Evolutionary conservation across 2,888 invertebrate genomes (phyloP), one percentile per base, ranked within the genome.

Genomic region (Chymomyza fuscimana): DNA sequence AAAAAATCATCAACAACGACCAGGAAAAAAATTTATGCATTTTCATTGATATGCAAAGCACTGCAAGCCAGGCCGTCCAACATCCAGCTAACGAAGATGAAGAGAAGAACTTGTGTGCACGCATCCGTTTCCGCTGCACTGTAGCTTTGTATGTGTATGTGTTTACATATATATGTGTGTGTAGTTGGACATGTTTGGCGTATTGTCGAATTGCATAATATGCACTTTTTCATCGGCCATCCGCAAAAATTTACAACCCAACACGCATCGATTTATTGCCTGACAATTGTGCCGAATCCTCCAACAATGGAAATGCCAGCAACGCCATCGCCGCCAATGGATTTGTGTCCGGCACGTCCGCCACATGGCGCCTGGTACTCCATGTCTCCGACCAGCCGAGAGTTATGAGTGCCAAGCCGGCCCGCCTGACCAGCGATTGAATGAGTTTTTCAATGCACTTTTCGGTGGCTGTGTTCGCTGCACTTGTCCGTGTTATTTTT

Each of bases 221-320:
- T 90, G 90, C 90, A 89, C 67, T 89, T 89, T 89, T 90, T 89
- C 83, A 86, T 87, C 82, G 82, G 77, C 74, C 80, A 83, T 81
- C 78, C 82, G 77, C 80, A 84, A 85, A 87, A 89, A 90, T 90
- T 90, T 90, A 90, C 89, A 90, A 79, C 89, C 84, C 86, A 86
- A 89, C 89, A 90, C 90, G 89, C 90, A 88, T 90, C 90, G 90
- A 90, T 90, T 90, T 90, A 90, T 90, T 90, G 89, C 90, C 82
- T 89, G 90, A 90, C 90, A 90, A 90, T 90, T 90, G 90, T 81
- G 19, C 75, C 67, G 67, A 76, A 76, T 71, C 76, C 72, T 66
- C 68, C 75, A 86, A 82, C 86, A 87, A 80, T 88, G 82, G 73
- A 72, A 69, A 83, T 82, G 81, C 59, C 63, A 51, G 16, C 25